These are phyloP conservation scores for Myotis daubentonii DNA, from an alignment of 2,797 vertebrate genomes.

Conservation along the genomic window DNA sequence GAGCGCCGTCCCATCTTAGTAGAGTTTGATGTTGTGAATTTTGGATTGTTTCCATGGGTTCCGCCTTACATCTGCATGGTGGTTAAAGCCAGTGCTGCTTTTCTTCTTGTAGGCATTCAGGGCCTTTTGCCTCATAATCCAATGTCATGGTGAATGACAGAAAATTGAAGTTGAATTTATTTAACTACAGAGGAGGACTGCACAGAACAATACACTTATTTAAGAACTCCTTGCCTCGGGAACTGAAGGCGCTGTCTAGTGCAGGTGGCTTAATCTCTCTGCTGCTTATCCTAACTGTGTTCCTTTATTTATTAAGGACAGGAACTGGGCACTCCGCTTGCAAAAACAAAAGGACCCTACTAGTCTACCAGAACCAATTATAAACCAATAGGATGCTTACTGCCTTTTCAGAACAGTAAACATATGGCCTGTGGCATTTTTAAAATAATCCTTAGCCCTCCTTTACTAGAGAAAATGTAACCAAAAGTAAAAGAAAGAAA, in stretches of 20 bases:
- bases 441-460: not conserved
- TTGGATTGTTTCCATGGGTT: constrained; percentile 77
- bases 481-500: not conserved
- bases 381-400: not conserved
- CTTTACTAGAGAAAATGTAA: constrained; percentile 24
- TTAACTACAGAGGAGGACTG: constrained; percentile 45
- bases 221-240: constrained; percentile 56
- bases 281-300: constrained; percentile 34
- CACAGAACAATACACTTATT: constrained; percentile 69
- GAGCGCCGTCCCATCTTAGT: constrained; percentile 59
- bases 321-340: constrained; percentile 41
- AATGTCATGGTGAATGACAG: constrained; percentile 74
- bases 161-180: constrained; percentile 76
- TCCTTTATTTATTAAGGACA: not conserved
- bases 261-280: constrained; percentile 74
- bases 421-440: not conserved
- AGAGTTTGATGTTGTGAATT: constrained; percentile 73
- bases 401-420: constrained; percentile 15
- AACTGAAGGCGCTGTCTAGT: constrained; percentile 65
- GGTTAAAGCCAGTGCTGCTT: constrained; percentile 73
- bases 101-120: constrained; percentile 65
- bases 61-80: constrained; percentile 81
- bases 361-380: constrained; percentile 22
- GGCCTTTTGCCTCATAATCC: constrained; percentile 70
- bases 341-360: not conserved